phyloP scores from a whole-genome alignment of 2,888 invertebrate species.

The Priocnemis perturbator region DNA sequence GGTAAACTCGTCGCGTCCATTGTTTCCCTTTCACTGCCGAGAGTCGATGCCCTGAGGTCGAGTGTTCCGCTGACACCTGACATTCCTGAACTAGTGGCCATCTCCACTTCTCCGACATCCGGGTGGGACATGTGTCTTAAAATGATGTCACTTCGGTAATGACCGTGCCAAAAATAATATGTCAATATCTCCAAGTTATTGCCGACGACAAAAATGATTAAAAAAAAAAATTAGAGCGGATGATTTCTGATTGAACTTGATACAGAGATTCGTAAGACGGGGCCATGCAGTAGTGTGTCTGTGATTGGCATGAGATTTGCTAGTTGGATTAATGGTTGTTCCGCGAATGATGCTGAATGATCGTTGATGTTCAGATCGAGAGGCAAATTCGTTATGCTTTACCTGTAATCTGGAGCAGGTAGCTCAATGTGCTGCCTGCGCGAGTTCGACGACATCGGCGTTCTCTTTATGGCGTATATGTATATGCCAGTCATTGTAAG shows the following conservation, averaged over 20 bases:
- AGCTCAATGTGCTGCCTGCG: constrained; percentile 70
- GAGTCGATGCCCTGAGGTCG: constrained; percentile 76
- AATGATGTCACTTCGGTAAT: constrained; percentile 64
- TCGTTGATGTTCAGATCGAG: background rate
- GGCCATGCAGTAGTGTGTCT: background rate
- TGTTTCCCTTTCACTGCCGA: constrained; percentile 73
- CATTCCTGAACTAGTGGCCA: constrained; percentile 71
- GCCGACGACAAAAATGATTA: background rate
- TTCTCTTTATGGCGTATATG: constrained; percentile 80
- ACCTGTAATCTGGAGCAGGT: constrained; percentile 72
- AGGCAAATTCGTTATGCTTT: constrained; percentile 28
- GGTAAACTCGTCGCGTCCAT: constrained; percentile 73
- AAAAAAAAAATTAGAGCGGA: background rate
- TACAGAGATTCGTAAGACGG: too few relatives aligned
- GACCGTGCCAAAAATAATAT: constrained; percentile 15
- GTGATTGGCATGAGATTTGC: too few relatives aligned
- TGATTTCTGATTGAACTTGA: background rate
- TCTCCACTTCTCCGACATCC: constrained; percentile 69
- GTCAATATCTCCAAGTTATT: constrained; percentile 9
- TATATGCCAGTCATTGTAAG: constrained; percentile 86
- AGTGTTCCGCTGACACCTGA: constrained; percentile 72
- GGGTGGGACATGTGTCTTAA: constrained; percentile 71
- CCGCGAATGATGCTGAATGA: too few relatives aligned
- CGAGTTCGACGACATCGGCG: constrained; percentile 76
- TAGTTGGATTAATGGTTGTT: too few relatives aligned